Percentiles rank a stretch among this genome's conserved stretches.
Conservation (phyloP, 2,113 vertebrate species). For the Hylia prasina region DNA sequence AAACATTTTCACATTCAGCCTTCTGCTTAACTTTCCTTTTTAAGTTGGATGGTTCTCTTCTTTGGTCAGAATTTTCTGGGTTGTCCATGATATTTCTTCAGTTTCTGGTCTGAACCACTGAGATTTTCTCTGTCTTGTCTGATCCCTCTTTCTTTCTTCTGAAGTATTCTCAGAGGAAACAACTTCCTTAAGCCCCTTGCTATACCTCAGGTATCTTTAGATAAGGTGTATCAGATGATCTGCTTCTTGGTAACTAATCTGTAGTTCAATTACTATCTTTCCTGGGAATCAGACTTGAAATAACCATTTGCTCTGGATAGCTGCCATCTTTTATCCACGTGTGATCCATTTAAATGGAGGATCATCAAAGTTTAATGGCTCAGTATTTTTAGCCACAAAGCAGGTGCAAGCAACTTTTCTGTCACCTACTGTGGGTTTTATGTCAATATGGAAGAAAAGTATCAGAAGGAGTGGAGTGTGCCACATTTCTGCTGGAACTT, state of each 20-base stretch:
- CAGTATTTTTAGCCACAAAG: slow-evolving; percentile 30
- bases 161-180: not conserved
- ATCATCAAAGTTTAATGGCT: slow-evolving; percentile 32
- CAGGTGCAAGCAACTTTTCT: slow-evolving; percentile 48
- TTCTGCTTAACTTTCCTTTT: not conserved
- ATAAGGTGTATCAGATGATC: not conserved
- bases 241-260: not conserved
- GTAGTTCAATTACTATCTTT: not conserved
- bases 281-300: not conserved
- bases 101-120: not conserved
- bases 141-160: not conserved
- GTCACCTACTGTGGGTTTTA: slow-evolving; percentile 41
- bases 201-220: not conserved
- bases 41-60: not conserved
- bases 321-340: slow-evolving; percentile 5
- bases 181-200: not conserved
- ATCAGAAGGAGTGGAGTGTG: slow-evolving; percentile 12
- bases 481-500: slow-evolving; percentile 38
- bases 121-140: not conserved
- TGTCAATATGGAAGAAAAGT: slow-evolving; percentile 27
- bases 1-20: not conserved
- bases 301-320: slow-evolving; percentile 7
- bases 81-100: not conserved
- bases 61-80: not conserved
- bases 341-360: not conserved